phyloP scores from a whole-genome alignment of 2,797 vertebrate genomes.

The Lycodopsis pacificus region DNA sequence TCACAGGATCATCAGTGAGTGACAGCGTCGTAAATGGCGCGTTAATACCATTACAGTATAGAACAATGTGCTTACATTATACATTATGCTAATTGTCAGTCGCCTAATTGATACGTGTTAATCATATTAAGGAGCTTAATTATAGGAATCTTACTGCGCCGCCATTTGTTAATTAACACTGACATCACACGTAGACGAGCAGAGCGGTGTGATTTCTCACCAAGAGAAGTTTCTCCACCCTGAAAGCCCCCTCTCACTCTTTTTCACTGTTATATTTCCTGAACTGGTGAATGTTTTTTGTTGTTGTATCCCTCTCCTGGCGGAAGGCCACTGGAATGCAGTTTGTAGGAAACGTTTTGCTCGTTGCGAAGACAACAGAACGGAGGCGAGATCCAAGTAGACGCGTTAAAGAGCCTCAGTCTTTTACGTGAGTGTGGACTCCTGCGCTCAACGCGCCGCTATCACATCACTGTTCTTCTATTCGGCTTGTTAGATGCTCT shows the following conservation, averaged over 20 bases:
- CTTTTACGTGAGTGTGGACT: slow-evolving; percentile 55
- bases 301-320: neutral
- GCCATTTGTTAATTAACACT: slow-evolving; percentile 97
- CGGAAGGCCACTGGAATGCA: slow-evolving; percentile 52
- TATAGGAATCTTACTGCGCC: slow-evolving; percentile 96
- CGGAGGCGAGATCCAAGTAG: slow-evolving; percentile 49
- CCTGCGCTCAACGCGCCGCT: slow-evolving; percentile 36
- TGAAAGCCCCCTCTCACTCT: slow-evolving; percentile 25
- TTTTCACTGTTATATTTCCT: slow-evolving; percentile 43
- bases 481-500: slow-evolving; percentile 45
- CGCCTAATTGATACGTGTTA: slow-evolving; percentile 95
- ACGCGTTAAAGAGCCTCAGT: slow-evolving; percentile 61
- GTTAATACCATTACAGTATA: slow-evolving; percentile 76
- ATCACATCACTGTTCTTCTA: slow-evolving; percentile 57
- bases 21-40: slow-evolving; percentile 67
- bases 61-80: slow-evolving; percentile 95
- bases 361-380: slow-evolving; percentile 56
- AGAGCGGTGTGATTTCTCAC: slow-evolving; percentile 67
- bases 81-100: slow-evolving; percentile 99
- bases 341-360: slow-evolving; percentile 56
- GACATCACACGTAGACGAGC: slow-evolving; percentile 88
- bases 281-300: slow-evolving; percentile 45
- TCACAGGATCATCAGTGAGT: slow-evolving; percentile 65
- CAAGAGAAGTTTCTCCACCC: slow-evolving; percentile 34
- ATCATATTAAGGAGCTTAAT: slow-evolving; percentile 99